Conservation (phyloP, 2,797 vertebrate species). For the Catharus ustulatus region DNA sequence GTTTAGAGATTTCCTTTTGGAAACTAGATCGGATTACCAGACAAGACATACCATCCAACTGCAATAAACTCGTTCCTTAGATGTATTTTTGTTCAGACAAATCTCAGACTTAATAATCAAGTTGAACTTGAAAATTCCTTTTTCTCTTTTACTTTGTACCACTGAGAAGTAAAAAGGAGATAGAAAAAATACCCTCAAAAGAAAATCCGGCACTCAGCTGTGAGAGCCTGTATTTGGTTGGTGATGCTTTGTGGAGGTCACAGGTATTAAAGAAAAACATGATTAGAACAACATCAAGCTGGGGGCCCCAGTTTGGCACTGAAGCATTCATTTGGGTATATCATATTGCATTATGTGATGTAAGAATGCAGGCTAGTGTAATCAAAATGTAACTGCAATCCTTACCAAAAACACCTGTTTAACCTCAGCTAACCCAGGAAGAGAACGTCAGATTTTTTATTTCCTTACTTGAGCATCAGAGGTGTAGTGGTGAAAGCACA, state of each 20-base stretch:
- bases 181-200: not conserved
- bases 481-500: not conserved
- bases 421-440: constrained; percentile 55
- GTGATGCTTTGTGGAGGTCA: constrained; percentile 57
- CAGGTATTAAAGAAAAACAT: constrained; percentile 70
- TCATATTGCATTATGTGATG: constrained; percentile 65
- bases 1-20: constrained; percentile 23
- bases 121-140: not conserved
- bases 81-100: constrained; percentile 15
- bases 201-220: not conserved
- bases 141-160: constrained; percentile 1
- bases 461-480: not conserved
- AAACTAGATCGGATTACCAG: constrained; percentile 14
- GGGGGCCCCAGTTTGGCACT: constrained; percentile 45
- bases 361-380: constrained; percentile 66
- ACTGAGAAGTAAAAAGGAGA: constrained; percentile 5
- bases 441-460: constrained; percentile 7
- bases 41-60: constrained; percentile 16
- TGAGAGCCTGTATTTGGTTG: not conserved
- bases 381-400: constrained; percentile 73
- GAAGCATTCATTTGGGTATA: constrained; percentile 47
- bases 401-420: constrained; percentile 74
- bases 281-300: constrained; percentile 58
- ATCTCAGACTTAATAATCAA: not conserved
- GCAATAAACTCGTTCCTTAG: constrained; percentile 25